Evolutionary conservation across 2,888 invertebrate species (phyloP), one percentile per base, ranked within the genome.

Genomic region (Chrysomela aeneicollis): DNA sequence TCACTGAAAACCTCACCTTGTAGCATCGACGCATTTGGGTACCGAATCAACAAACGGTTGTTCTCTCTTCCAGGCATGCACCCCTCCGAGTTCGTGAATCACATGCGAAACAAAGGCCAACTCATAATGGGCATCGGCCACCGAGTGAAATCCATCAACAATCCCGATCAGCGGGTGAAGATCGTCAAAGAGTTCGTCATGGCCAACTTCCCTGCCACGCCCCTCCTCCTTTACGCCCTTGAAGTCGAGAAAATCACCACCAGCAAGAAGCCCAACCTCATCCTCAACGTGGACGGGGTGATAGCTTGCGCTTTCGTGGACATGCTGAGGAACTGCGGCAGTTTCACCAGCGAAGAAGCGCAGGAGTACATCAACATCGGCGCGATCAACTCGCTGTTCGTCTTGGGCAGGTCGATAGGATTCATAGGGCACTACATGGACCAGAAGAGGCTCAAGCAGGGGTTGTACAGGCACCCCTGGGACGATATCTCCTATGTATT

Each of bases 91-190:
- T 99, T 99, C 85, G 99, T 99, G 55, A 99, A 98, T 84, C 90
- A 92, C 77, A 98, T 98, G 91, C 86, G 98, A 30, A 97, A 97
- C 77, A 93, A 96, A 82, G 99, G 99, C 0, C 92, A 97, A 79
- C 90, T 98, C 22, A 99, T 99, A 77, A 98, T 99, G 97, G 99
- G 99, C 64, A 99, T 99, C 76, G 99, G 99, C 0, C 99, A 99
- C 85, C 80, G 92, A 66, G 89, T 93, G 0, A 93, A 93, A 71
- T 92, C 92, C 65, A 94, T 99, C 74, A 99, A 99, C 85, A 99
- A 99, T 84, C 99, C 99, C 0, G 99, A 99, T 84, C 97, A 97
- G 82, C 88, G 99, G 63, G 99, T 99, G 1, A 95, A 96, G 77
- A 95, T 98, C 71, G 90, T 99, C 74, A 98, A 98, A 80, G 94